Percentiles rank a stretch among this genome's conserved stretches.
Conservation (phyloP, 2,797 vertebrate genomes). For the Ispidina lecontei region DNA sequence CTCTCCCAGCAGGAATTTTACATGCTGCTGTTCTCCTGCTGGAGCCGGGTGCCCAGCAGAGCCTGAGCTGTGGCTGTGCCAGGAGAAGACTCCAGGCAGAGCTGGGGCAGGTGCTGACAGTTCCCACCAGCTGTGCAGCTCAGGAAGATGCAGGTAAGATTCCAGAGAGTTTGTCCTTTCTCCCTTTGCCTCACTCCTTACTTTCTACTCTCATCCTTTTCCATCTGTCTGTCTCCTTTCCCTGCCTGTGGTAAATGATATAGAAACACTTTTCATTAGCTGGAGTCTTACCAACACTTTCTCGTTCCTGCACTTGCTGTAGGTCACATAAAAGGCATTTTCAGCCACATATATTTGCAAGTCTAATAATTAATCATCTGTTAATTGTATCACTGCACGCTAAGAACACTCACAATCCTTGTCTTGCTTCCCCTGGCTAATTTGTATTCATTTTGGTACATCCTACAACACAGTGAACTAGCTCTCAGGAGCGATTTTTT, state of each 20-base stretch:
- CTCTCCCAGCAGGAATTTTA: no score
- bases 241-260: not conserved
- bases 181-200: no score
- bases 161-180: no score
- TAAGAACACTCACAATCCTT: not conserved
- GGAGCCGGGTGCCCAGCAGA: no score
- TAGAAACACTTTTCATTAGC: not conserved
- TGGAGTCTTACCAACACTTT: not conserved
- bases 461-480: not conserved
- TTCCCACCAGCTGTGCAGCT: no score
- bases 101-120: no score
- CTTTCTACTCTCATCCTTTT: no score
- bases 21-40: no score
- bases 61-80: no score
- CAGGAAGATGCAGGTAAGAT: no score
- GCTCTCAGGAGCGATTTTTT: fast-evolving
- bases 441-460: not conserved
- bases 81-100: no score
- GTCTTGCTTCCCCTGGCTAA: not conserved
- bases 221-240: no score
- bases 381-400: not conserved
- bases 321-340: not conserved
- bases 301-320: not conserved
- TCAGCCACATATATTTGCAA: not conserved
- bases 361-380: not conserved